Evolutionary conservation across 2,888 invertebrate genomes (phyloP), one percentile per base, ranked within the genome.

Genomic region (Nomada lathburiana): DNA sequence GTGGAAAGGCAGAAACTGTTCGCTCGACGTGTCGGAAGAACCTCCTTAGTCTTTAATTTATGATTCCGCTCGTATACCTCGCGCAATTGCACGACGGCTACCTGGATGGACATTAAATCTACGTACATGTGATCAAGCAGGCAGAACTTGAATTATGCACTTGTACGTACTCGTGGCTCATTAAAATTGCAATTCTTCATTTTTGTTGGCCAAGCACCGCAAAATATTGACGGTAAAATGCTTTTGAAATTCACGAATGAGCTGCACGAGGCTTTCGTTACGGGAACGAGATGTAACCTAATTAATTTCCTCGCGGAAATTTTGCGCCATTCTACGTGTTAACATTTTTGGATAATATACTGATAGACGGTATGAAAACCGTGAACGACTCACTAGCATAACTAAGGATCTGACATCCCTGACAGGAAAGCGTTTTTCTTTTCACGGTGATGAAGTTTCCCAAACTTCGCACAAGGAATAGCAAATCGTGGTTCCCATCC

Each of bases 291-390:
- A 23, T 18, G 13, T 50, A 55, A 62, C 16, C 20, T 64, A 71
- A 71, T 67, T 80, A 77, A 67, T 77, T 62, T 52, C 71, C 71
- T 63, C 53, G 53, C 20, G 50, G 44, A 77, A 78, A 20, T 67
- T 62, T 20, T 11, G 2, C 50, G 23, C 55, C 53, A 29, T 67
- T 50, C 78, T n/a, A 7, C 16, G 53, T 29, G 47, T 71, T 36
- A 67, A 78, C 71, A 55, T 52, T 72, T 68, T 68, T 26, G 52
- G 67, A 63, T 68, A 68, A 80, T 72, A 59, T 64, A 72, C 57
- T n/a, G 42, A 47, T 26, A 29, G 23, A 16, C 53, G 60, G 62
- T 60, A 65, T 50, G 67, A 44, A 55, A 78, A 44, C 36, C 78
- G 42, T 42, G 42, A 67, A 77, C 53, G 62, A 67, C 13, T 50